Base-by-base conservation (phyloP, 2,888 invertebrate genomes). In the Sinhomidia bicolor region DNA sequence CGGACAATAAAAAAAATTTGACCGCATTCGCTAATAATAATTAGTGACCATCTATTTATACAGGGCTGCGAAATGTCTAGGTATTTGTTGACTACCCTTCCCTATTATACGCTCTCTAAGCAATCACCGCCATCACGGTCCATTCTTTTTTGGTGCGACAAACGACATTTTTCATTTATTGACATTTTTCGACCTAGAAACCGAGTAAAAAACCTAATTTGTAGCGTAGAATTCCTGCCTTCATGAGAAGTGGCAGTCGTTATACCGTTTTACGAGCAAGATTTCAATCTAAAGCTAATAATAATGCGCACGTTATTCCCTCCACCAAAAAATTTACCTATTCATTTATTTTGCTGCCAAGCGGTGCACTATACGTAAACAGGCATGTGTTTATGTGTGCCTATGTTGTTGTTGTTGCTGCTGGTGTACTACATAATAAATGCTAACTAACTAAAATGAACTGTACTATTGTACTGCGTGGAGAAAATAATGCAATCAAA, bases 241-340 rank as follows among this genome's bases (percentile, higher is more conserved):
- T 65, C 65, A 36, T 65, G 65, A 36, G 65, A 65, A 71, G 14
- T 20, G 71, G 17, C 26, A 12, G 71, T 71, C 71, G 20, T 41
- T 71, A 44, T 44, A 71, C 3, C 6, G 44, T 71, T 71, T 71
- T 71, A 71, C 17, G 71, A 23, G 20, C 12, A 20, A 71, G 71
- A 71, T 71, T 71, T 71, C 71, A 71, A 71, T 71, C 71, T 44
- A 41, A 23, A 44, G 23, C 41, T 44, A 44, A 71, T 71, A 32
- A 65, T 65, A 20, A 44, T 41, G 71, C 10, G 44, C 41, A 44
- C 41, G 7, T 26, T 26, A 12, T 44, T 44, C 44, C 20, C 71
- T 44, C 10, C 41, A 14, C n/a, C n/a, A n/a, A n/a, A 23, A 4
- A 17, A n/a, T 6, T 65, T 32, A 14, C 62, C 17, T 32, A 3